Evolutionary conservation across 2,888 invertebrate genomes (phyloP).

Genomic region (Aromia moschata): DNA sequence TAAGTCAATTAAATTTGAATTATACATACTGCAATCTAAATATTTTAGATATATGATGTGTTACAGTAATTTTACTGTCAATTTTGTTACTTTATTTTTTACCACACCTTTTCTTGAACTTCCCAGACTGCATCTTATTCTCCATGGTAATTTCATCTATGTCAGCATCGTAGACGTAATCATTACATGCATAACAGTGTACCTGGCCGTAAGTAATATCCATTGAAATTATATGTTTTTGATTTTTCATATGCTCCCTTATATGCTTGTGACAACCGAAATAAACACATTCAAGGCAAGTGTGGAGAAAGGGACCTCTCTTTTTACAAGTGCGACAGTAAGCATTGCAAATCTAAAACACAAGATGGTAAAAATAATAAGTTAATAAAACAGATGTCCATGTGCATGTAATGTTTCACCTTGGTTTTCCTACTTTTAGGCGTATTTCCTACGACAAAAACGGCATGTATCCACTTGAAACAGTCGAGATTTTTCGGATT

Average conservation of each 20-base stretch:
- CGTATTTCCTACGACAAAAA: slow-evolving; percentile 85
- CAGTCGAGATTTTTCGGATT: slow-evolving; percentile 70
- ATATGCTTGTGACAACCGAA: slow-evolving; percentile 94
- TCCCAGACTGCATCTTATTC: slow-evolving; percentile 56
- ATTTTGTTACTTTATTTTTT: background rate
- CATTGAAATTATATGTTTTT: slow-evolving; percentile 85
- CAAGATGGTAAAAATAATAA: slow-evolving; percentile 63
- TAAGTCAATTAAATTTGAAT: background rate
- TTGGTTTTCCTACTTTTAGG: slow-evolving; percentile 83
- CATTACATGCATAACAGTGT: slow-evolving; percentile 88
- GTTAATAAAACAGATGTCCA: background rate
- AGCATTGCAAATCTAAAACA: slow-evolving; percentile 57
- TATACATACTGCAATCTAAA: too few relatives aligned
- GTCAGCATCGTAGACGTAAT: slow-evolving; percentile 80
- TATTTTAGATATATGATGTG: too few relatives aligned
- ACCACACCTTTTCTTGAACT: slow-evolving; percentile 55
- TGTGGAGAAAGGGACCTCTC: slow-evolving; percentile 81
- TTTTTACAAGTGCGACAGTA: slow-evolving; percentile 82
- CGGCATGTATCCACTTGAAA: slow-evolving; percentile 78
- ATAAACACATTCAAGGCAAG: slow-evolving; percentile 90
- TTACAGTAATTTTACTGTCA: background rate
- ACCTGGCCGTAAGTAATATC: slow-evolving; percentile 90
- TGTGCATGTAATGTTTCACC: slow-evolving; percentile 69
- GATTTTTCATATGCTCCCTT: slow-evolving; percentile 82
- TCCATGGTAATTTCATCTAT: slow-evolving; percentile 56